Conservation (phyloP, 2,113 vertebrate genomes). For the Sciurus niger region DNA sequence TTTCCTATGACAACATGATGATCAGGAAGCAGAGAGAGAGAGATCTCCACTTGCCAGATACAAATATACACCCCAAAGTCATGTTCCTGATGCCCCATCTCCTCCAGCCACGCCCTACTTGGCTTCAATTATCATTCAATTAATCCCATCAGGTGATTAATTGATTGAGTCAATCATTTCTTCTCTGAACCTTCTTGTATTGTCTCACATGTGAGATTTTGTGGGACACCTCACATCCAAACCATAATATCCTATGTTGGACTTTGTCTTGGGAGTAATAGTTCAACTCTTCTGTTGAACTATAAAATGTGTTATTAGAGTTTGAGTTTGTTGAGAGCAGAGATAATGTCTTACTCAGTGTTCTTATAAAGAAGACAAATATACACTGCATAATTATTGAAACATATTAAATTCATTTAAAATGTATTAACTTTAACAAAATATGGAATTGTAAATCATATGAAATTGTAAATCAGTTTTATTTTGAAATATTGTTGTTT, state of each 20-base stretch:
- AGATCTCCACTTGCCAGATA: too few species aligned
- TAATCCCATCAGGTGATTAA: too few species aligned
- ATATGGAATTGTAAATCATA: neutral
- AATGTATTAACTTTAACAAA: neutral
- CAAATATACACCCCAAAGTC: too few species aligned
- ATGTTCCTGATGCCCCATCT: too few species aligned
- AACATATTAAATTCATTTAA: neutral
- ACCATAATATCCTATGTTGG: neutral
- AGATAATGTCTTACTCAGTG: neutral
- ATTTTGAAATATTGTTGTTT: neutral
- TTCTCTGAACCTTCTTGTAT: too few species aligned
- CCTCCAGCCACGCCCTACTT: too few species aligned
- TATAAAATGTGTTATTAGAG: neutral
- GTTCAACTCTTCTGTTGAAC: neutral
- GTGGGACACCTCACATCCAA: too few species aligned
- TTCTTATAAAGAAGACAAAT: neutral
- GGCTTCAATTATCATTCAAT: too few species aligned
- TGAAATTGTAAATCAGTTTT: conserved; percentile 36
- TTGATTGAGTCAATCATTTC: too few species aligned
- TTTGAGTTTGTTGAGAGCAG: neutral
- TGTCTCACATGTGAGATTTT: too few species aligned
- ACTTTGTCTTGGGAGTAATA: neutral
- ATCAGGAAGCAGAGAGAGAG: too few species aligned
- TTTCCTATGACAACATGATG: too few species aligned
- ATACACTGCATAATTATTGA: neutral